phyloP scores from a whole-genome alignment of 2,797 vertebrate genomes.

The Pipistrellus nathusii region DNA sequence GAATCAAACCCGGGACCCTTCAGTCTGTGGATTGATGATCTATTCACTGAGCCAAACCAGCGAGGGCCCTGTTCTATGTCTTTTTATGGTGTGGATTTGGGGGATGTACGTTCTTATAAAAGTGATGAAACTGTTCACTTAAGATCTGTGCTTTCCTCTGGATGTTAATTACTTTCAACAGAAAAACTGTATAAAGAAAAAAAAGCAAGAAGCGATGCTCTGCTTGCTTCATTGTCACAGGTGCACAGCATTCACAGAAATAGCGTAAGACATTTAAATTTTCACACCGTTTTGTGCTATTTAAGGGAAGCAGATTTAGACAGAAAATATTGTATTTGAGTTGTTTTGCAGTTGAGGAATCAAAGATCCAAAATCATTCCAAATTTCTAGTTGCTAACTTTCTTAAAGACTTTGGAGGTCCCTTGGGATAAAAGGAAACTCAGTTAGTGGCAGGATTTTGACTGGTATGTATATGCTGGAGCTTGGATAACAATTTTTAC shows the following conservation, averaged over 20 bases:
- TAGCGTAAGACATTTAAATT: slow-evolving; percentile 2
- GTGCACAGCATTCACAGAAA: slow-evolving; percentile 10
- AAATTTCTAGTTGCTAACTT: slow-evolving; percentile 28
- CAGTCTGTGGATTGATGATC: too few relatives aligned
- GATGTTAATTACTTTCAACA: slow-evolving; percentile 16
- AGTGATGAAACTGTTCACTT: slow-evolving; percentile 12
- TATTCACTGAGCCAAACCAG: too few relatives aligned
- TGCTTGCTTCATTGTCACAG: background rate
- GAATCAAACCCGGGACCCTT: too few relatives aligned
- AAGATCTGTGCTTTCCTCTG: slow-evolving; percentile 17
- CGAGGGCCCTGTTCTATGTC: background rate
- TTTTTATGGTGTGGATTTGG: background rate
- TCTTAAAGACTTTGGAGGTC: background rate
- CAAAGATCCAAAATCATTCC: background rate
- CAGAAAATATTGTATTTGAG: background rate
- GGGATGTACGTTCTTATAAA: background rate
- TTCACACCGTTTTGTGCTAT: slow-evolving; percentile 11
- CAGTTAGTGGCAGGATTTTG: background rate
- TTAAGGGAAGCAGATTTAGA: slow-evolving; percentile 38
- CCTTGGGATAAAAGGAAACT: background rate
- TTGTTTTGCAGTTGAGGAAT: slow-evolving; percentile 47
- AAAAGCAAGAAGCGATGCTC: background rate
- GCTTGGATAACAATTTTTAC: background rate
- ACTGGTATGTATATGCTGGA: background rate
- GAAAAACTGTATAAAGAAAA: background rate